These are phyloP conservation scores for Balanococcus diminutus DNA, from an alignment of 2,888 invertebrate genomes.

Conservation along the genomic window DNA sequence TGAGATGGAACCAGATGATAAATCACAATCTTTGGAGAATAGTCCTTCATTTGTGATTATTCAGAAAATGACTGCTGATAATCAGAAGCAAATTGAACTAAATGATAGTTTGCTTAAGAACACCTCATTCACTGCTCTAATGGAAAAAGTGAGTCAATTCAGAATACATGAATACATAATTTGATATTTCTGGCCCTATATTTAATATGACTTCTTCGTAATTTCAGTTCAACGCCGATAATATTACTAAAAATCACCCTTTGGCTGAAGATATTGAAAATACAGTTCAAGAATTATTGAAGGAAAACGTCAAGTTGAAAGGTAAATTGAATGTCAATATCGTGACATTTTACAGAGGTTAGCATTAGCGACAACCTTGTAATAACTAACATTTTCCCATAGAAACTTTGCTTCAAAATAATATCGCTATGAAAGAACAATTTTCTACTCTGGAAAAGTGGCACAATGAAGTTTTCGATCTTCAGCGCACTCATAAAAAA, in stretches of 20 bases:
- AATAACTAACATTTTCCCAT: background rate
- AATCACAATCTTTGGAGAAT: slow-evolving; percentile 11
- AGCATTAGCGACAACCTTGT: background rate
- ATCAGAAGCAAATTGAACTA: slow-evolving; percentile 44
- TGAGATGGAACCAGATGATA: slow-evolving; percentile 42
- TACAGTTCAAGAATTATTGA: slow-evolving; percentile 41
- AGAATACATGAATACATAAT: background rate
- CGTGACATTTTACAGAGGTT: background rate
- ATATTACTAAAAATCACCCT: slow-evolving; percentile 40
- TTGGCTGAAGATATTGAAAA: slow-evolving; percentile 50
- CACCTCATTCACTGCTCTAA: slow-evolving; percentile 9
- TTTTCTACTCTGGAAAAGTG: slow-evolving; percentile 68
- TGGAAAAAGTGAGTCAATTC: slow-evolving; percentile 22
- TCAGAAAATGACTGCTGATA: slow-evolving; percentile 49
- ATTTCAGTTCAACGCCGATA: slow-evolving; percentile 39
- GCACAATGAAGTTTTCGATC: slow-evolving; percentile 70
- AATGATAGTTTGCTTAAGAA: slow-evolving; percentile 46
- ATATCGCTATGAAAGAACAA: slow-evolving; percentile 72
- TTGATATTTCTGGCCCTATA: background rate
- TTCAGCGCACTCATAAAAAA: slow-evolving; percentile 69
- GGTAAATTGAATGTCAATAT: background rate
- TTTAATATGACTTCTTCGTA: background rate
- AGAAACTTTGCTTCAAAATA: slow-evolving; percentile 71
- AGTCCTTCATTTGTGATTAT: slow-evolving; percentile 21
- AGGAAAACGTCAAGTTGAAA: slow-evolving; percentile 49